phyloP scores from a whole-genome alignment of 2,797 vertebrate species.

The Novumbra hubbsi region DNA sequence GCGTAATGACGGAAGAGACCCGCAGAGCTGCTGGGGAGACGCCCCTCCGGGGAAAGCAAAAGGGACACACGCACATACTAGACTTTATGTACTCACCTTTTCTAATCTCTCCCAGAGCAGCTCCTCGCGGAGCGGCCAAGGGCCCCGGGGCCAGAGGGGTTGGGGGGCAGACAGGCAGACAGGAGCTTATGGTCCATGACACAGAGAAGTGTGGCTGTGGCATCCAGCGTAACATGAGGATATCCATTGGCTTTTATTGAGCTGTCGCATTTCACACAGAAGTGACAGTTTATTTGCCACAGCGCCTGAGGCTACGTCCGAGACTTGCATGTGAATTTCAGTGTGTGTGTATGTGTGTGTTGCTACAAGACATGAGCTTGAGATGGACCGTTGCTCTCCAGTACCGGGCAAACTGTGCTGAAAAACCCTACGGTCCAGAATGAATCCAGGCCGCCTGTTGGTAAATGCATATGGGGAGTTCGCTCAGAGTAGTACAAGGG shows the following conservation, averaged over 20 bases:
- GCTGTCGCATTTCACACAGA: slow-evolving; percentile 30
- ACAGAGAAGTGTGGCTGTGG: slow-evolving; percentile 14
- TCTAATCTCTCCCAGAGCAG: not conserved
- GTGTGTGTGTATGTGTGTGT: not conserved
- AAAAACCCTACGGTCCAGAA: slow-evolving; percentile 46
- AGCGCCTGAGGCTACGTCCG: slow-evolving; percentile 5
- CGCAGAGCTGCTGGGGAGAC: slow-evolving; percentile 8
- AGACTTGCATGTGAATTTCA: not conserved
- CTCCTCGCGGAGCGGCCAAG: not conserved
- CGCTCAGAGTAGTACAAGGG: slow-evolving; percentile 28
- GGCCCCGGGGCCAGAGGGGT: not conserved
- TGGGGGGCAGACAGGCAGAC: slow-evolving; percentile 40
- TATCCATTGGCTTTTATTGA: slow-evolving; percentile 48
- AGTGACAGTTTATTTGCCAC: slow-evolving; percentile 11
- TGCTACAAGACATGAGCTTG: slow-evolving; percentile 33
- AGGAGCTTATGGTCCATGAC: slow-evolving; percentile 31
- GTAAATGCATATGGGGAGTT: slow-evolving; percentile 5
- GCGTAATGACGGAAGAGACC: slow-evolving; percentile 8
- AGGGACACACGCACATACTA: not conserved
- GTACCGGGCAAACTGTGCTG: not conserved
- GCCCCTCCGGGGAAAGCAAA: not conserved
- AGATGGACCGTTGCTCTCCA: slow-evolving; percentile 22
- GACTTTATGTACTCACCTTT: not conserved
- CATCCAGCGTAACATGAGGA: slow-evolving; percentile 45
- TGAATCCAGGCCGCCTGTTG: slow-evolving; percentile 61